Percentiles rank a stretch among this genome's conserved stretches.
Conservation (phyloP, 23 tunicate species). For the Corella eumyota region DNA sequence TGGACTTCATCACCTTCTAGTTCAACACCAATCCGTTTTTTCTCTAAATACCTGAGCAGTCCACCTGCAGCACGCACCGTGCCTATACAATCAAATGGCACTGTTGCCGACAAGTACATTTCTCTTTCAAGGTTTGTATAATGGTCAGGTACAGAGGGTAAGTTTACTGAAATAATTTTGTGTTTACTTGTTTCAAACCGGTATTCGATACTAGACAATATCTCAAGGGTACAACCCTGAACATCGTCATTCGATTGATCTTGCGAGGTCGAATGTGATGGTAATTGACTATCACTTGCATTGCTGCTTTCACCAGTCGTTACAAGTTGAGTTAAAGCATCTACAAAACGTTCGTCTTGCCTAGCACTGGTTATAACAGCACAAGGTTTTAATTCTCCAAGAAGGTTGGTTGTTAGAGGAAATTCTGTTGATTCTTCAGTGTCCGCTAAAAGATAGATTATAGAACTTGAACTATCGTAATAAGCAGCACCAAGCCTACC, state of each 20-base stretch:
- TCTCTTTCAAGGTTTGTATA: constrained; percentile 34
- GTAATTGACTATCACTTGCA: not conserved
- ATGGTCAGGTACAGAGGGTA: constrained; percentile 62
- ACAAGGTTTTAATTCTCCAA: constrained; percentile 51
- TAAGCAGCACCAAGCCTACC: constrained; percentile 72
- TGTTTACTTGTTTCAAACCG: constrained; percentile 44
- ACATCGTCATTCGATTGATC: too few relatives aligned
- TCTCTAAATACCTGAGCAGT: constrained; percentile 56
- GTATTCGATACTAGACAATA: constrained; percentile 49
- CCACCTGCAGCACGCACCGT: constrained; percentile 69
- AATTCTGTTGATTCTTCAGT: constrained; percentile 44
- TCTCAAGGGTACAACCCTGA: constrained; percentile 14
- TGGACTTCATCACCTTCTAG: constrained; percentile 33
- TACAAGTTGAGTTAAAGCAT: not conserved
- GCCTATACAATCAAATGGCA: constrained; percentile 45
- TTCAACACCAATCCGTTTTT: constrained; percentile 51
- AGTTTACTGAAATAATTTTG: constrained; percentile 23
- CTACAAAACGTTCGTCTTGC: constrained; percentile 38
- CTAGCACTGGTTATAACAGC: constrained; percentile 61
- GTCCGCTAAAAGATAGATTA: constrained; percentile 40
- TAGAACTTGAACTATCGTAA: constrained; percentile 66
- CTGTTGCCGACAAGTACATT: constrained; percentile 34
- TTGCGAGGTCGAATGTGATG: too few relatives aligned
- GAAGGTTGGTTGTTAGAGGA: constrained; percentile 10
- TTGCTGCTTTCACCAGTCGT: not conserved